A percentile compares a stretch with the other conserved stretches of the same genome.
phyloP scores from a whole-genome alignment of 2,888 invertebrate genomes.

The Meiosimyza decipiens region DNA sequence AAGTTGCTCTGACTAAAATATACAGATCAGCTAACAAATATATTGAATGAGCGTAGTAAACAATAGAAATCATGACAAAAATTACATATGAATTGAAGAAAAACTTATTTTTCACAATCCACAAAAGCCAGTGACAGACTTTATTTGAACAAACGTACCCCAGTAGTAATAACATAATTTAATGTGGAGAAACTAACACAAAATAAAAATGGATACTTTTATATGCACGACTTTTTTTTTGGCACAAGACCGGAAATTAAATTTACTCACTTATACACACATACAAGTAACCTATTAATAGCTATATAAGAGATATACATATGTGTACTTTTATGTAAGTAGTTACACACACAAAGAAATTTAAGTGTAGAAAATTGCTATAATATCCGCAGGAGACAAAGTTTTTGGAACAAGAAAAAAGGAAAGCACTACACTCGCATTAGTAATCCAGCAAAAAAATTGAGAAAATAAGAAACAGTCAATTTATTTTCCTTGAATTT shows the following conservation, averaged over 20 bases:
- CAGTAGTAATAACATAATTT: no score
- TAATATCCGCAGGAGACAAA: conserved; percentile 24
- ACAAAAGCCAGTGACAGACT: no score
- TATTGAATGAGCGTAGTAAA: no score
- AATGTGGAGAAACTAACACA: no score
- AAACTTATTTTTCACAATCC: no score
- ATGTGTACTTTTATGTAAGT: background rate
- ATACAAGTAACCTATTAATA: conserved; percentile 1
- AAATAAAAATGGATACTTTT: background rate
- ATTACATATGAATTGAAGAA: no score
- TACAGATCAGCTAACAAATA: no score
- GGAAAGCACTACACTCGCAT: background rate
- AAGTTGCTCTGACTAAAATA: no score
- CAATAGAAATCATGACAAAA: no score
- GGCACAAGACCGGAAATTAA: conserved; percentile 27
- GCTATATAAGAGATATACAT: background rate
- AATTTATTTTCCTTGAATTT: background rate
- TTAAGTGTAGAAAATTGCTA: conserved; percentile 16
- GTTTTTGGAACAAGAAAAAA: background rate
- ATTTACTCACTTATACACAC: conserved; percentile 22
- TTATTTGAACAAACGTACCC: no score
- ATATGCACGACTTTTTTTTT: no score
- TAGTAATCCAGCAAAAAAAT: background rate
- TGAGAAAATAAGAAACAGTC: background rate
- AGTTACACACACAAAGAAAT: background rate